Conservation (phyloP, 2,113 vertebrate species). For the Phaethornis superciliosus region DNA sequence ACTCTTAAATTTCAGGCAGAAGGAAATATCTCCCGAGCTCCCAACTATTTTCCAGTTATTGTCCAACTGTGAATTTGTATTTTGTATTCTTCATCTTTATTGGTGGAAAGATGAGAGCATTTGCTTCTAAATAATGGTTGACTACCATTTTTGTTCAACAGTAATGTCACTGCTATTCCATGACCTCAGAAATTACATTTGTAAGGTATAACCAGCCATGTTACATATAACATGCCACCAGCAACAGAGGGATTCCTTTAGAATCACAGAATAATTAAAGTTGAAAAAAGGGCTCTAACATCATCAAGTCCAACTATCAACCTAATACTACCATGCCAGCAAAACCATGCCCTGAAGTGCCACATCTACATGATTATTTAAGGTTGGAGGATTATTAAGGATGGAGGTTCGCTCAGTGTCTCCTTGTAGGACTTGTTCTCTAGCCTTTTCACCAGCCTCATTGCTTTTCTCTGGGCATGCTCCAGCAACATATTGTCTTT, state of each 20-base stretch:
- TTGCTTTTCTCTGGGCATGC: no score
- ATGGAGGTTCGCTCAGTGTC: no score
- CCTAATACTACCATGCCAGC: no score
- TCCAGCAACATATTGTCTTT: no score
- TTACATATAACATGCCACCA: neutral
- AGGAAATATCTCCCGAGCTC: neutral
- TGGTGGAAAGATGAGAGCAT: conserved; percentile 40
- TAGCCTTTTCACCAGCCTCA: no score
- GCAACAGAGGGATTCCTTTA: neutral
- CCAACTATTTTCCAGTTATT: neutral
- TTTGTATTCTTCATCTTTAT: conserved; percentile 42
- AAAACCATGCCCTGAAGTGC: no score
- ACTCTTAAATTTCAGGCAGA: neutral
- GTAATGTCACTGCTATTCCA: neutral
- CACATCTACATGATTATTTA: no score
- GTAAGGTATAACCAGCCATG: neutral
- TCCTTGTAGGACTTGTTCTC: no score
- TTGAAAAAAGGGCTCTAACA: no score
- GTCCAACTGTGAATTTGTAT: neutral
- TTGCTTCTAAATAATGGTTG: neutral
- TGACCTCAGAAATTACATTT: neutral
- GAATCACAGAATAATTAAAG: no score
- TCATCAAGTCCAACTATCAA: no score
- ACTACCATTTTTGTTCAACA: neutral
- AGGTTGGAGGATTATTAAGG: no score